Evolutionary conservation across 2,888 invertebrate species (phyloP), one percentile per base, ranked within the genome.

Genomic region (Stenichneumon culpator): DNA sequence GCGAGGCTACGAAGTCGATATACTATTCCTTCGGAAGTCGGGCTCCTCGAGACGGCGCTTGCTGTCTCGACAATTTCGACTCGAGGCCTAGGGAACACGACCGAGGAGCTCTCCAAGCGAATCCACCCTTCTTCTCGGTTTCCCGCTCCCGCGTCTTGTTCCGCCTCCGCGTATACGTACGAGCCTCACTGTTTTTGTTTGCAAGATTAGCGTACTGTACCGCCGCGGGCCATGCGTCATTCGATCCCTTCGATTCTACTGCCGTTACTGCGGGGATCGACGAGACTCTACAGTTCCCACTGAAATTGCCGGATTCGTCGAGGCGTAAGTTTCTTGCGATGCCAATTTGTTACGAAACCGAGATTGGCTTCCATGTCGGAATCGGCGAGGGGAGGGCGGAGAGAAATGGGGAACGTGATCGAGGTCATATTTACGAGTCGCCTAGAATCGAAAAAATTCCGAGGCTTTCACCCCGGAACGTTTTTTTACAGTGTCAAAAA

Each of bases 291-390:
- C 68, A 78, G 72, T 86, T 78, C 73, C 57, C 39, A 60, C 50
- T 73, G 60, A 85, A 84, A 85, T 89, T 83, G 84, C 72, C 57
- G 82, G 87, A 89, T 87, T 86, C 88, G 83, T 73, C 86, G 85
- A 85, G 87, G 86, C 84, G 87, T 88, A 77, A 87, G 89, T 89
- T 89, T 90, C 89, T 90, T 89, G 89, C 86, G 82, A 84, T 87
- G 81, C 86, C 89, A 89, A 89, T 90, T 84, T 82, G 79, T 86
- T 82, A 83, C 69, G 80, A 69, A 54, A 54, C 72, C 75, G 75
- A 80, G 82, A 86, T 86, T 86, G 86, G 86, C 80, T 86, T 74
- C 52, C 60, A 73, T 74, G 47, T 63, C 63, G 72, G 60, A 70
- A 70, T 28, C 67, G 44, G 32, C n/a, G 50, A 52, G 25, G 16